A percentile compares a stretch with the other conserved stretches of the same genome.
Evolutionary conservation across 2,888 invertebrate genomes (phyloP).

Genomic region (Oxyscelio sp.): DNA sequence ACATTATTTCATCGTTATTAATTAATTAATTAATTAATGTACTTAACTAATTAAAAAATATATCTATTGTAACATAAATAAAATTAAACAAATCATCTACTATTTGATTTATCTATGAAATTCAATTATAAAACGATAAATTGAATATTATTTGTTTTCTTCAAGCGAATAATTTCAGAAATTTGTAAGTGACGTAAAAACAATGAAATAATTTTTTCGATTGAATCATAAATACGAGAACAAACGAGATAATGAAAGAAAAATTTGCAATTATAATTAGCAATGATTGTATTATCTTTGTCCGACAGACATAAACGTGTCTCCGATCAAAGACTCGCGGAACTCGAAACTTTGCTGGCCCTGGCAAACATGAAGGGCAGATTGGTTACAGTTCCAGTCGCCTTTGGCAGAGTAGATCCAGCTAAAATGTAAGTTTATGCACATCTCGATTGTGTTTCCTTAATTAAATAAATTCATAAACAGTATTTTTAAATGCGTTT

Average conservation of each 20-base stretch:
- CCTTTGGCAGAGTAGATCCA: conserved; percentile 89
- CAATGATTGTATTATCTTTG: conserved; percentile 57
- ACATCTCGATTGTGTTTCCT: no score
- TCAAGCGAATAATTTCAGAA: no score
- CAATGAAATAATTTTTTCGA: conserved; percentile 48
- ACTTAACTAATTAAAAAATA: no score
- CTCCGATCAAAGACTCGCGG: conserved; percentile 90
- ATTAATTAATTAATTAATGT: no score
- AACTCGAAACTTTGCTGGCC: conserved; percentile 90
- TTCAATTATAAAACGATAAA: no score
- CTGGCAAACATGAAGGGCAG: conserved; percentile 89
- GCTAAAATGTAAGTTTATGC: conserved; percentile 89
- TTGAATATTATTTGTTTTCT: no score
- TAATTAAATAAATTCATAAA: no score
- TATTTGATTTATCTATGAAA: no score
- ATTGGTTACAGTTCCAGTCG: conserved; percentile 89
- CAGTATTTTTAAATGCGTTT: no score
- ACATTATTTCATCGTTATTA: no score
- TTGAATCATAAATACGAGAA: conserved; percentile 41
- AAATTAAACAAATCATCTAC: no score
- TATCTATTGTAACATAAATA: no score
- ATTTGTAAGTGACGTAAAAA: conserved; percentile 43
- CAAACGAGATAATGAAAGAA: conserved; percentile 32
- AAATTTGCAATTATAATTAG: conserved; percentile 76
- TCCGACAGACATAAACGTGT: conserved; percentile 89